Conservation (phyloP, 1,140 invertebrate species). For the Pissodes strobi region DNA sequence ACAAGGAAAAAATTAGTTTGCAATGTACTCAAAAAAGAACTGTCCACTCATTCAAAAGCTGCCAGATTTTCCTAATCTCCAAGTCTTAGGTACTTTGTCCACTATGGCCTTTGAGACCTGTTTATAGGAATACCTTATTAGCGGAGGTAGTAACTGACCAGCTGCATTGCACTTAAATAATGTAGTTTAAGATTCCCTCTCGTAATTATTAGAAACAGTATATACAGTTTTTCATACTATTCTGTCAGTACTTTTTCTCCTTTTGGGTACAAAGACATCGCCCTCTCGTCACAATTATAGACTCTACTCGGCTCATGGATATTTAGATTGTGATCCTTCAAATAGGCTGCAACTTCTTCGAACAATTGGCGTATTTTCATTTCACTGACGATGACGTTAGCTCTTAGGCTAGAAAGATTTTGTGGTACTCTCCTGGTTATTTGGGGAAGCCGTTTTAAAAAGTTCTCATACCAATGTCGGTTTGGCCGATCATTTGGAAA, state of each 20-base stretch:
- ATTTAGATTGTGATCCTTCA: too few species aligned
- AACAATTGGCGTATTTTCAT: not conserved
- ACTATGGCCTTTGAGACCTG: too few species aligned
- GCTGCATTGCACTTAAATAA: not conserved
- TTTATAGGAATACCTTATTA: not conserved
- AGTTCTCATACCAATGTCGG: not conserved
- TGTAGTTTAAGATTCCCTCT: not conserved
- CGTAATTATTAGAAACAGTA: not conserved
- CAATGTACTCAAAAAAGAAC: conserved; percentile 58
- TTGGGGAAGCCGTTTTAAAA: not conserved
- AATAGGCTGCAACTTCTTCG: too few species aligned
- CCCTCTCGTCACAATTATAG: not conserved
- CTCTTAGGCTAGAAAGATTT: not conserved
- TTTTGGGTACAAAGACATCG: not conserved
- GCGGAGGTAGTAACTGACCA: not conserved
- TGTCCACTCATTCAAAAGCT: conserved; percentile 25
- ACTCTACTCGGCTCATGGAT: not conserved
- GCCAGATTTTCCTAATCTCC: not conserved
- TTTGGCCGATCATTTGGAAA: not conserved
- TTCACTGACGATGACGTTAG: too few species aligned
- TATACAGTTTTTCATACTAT: not conserved
- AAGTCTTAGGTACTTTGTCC: too few species aligned
- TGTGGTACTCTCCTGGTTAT: not conserved
- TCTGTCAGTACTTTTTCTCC: not conserved
- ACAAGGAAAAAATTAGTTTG: conserved; percentile 51